Evolutionary conservation across 1,140 invertebrate genomes (phyloP), one percentile per base, ranked within the genome.

Genomic region (Mizuhopecten yessoensis): DNA sequence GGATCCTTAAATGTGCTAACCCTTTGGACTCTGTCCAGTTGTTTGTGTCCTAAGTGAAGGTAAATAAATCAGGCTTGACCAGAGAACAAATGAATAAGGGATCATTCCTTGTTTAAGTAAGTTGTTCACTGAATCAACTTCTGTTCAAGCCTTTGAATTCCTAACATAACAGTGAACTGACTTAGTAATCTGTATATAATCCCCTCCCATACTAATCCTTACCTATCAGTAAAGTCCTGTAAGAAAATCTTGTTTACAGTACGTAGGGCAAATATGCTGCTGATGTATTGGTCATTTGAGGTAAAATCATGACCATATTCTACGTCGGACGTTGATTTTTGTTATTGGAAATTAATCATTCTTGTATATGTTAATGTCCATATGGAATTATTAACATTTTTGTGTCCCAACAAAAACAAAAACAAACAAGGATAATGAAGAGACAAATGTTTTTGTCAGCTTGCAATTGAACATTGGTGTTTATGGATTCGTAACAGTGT

Each of bases 11-110:
- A n/a, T n/a, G n/a, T n/a, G n/a, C n/a, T n/a, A n/a, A n/a, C n/a
- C n/a, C n/a, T 29, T 75, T 75, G 57, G 57, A 75, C 57, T 29
- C n/a, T 75, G 57, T 75, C 57, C 57, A 75, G 57, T n/a, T 75
- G 23, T 39, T 7, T 39, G 36, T 2, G n/a, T 11, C 57, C 23
- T 75, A 75, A 75, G 0, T 29, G n/a, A n/a, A 3, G 42, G 42
- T 9, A 17, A 75, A 75, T n/a, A 75, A 75, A 75, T 75, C 57
- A 9, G 23, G 23, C 57, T 75, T 75, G n/a, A 75, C 57, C 57
- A n/a, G 57, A 75, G 23, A 75, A 75, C 57, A n/a, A 75, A 29
- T 75, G 5, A 75, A 75, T 29, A 29, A 29, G 23, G 57, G 17
- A 75, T 29, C 29, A 75, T 29, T 29, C 57, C 7, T 23, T 75